A percentile compares a stretch with the other conserved stretches of the same genome.
phyloP scores from a whole-genome alignment of 2,888 invertebrate species.

The Lampropteryx suffumata region DNA sequence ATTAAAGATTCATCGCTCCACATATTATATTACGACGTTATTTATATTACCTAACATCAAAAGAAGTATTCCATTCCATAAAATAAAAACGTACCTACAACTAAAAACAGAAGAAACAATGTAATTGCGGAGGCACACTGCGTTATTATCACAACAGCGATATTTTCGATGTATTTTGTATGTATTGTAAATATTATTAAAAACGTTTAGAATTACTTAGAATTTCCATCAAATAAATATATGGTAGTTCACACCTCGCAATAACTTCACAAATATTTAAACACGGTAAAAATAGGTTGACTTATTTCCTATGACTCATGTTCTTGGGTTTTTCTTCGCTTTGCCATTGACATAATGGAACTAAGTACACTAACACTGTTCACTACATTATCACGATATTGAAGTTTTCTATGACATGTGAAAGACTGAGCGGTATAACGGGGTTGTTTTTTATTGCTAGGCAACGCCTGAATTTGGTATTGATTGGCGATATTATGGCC shows the following conservation, averaged over 20 bases:
- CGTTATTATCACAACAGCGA: too few relatives aligned
- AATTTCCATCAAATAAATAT: conserved; percentile 10
- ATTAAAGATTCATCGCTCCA: too few relatives aligned
- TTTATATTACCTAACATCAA: too few relatives aligned
- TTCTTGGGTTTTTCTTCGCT: conserved; percentile 2
- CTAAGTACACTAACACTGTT: neutral
- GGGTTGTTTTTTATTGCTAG: conserved; percentile 49
- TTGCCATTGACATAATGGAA: neutral
- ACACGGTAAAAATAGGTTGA: conserved; percentile 5
- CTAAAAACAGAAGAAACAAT: too few relatives aligned
- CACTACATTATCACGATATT: conserved; percentile 4
- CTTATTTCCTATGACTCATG: conserved; percentile 9
- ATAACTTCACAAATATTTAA: conserved; percentile 15
- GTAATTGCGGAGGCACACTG: too few relatives aligned
- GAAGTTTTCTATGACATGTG: neutral
- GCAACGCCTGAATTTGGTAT: conserved; percentile 41
- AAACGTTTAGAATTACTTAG: neutral
- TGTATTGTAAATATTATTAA: conserved; percentile 10
- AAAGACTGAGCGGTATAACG: neutral
- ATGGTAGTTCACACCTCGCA: conserved; percentile 12
- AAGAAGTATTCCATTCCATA: too few relatives aligned
- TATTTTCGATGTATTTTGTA: too few relatives aligned
- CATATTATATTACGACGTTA: too few relatives aligned
- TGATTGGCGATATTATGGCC: conserved; percentile 40
- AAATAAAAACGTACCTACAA: too few relatives aligned